phyloP scores from a whole-genome alignment of 2,797 vertebrate genomes.

The Kryptopterus vitreolus region DNA sequence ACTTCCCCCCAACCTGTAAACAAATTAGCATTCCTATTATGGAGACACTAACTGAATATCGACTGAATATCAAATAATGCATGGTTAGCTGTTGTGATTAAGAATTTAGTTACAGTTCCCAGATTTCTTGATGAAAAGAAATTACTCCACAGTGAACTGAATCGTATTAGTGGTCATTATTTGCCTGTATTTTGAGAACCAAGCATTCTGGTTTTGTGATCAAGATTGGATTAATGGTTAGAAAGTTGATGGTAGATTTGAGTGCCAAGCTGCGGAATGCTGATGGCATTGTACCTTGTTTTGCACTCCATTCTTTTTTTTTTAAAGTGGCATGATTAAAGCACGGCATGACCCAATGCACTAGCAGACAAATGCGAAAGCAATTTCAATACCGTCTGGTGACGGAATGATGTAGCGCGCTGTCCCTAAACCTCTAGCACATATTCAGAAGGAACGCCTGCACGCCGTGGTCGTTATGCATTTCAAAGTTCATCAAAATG shows the following conservation, averaged over 20 bases:
- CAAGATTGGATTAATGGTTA: not conserved
- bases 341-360: not conserved
- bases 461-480: not conserved
- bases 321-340: not conserved
- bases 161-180: not conserved
- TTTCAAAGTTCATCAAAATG: conserved; percentile 28
- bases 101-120: not conserved
- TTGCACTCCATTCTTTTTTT: conserved; percentile 17
- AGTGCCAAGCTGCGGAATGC: not conserved
- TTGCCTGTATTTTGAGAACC: not conserved
- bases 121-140: not conserved
- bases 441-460: conserved; percentile 20
- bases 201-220: not conserved
- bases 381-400: conserved; percentile 1
- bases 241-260: not conserved
- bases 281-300: not conserved
- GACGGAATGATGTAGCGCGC: conserved; percentile 34
- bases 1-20: conserved; percentile 57
- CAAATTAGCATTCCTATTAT: conserved; percentile 56
- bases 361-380: conserved; percentile 2
- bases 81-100: conserved; percentile 1
- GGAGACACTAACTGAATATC: conserved; percentile 55
- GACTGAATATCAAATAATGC: not conserved
- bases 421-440: conserved; percentile 26
- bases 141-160: not conserved